Evolutionary conservation across 2,888 invertebrate species (phyloP), one percentile per base, ranked within the genome.

Genomic region (Caenorhabditis sp.): DNA sequence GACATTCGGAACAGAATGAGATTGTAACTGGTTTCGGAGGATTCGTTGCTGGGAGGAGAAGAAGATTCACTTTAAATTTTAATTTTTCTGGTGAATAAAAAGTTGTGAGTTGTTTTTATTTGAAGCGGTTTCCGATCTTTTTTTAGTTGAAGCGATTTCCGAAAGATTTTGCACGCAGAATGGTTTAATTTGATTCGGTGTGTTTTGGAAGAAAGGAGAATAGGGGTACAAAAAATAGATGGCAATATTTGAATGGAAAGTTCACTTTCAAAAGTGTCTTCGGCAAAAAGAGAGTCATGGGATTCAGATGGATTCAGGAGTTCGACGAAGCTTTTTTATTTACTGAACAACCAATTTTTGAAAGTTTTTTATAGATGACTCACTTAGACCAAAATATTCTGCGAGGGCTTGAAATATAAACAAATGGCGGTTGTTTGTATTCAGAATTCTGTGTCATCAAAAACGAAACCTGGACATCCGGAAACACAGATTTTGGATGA

Each of bases 11-110:
- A n/a, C n/a, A n/a, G n/a, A n/a, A 47, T n/a, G 35, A n/a, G 47
- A 49, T 35, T 10, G 24, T 64, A 54, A 68, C 68, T 68, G 68
- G 68, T 68, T 68, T 47, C 22, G 47, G n/a, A n/a, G 68, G 54
- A 68, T 38, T 64, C n/a, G 16, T 51, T n/a, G 47, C 49, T 66
- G 63, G 47, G 47, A 64, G n/a, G 22, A 44, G 19, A 19, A 35
- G 38, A 44, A n/a, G 19, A 41, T 7, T 38, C 10, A 12, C 38
- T 61, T 61, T 38, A 47, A 35, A 44, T 41, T 41, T 41, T 4
- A 26, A 22, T n/a, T n/a, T n/a, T n/a, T n/a, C n/a, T n/a, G n/a
- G n/a, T n/a, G n/a, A n/a, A n/a, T n/a, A n/a, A n/a, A n/a, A n/a
- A n/a, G n/a, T n/a, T n/a, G n/a, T n/a, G n/a, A n/a, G n/a, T n/a